Base-by-base conservation (phyloP, 2,888 invertebrate species). In the Megalurothrips usitatus region DNA sequence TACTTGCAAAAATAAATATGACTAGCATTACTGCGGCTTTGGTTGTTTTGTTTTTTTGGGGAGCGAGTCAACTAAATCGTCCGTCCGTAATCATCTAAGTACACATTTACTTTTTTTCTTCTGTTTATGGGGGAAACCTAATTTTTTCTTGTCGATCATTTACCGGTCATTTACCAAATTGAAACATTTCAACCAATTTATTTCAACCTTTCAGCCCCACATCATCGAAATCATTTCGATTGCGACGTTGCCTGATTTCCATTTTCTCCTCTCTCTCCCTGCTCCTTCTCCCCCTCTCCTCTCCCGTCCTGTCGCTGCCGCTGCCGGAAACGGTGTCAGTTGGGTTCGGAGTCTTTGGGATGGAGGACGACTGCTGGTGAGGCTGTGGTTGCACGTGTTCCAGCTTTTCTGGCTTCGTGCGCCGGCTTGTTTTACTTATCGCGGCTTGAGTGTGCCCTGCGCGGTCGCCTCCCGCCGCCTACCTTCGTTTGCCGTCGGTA, bases 241-340 rank as follows among this genome's bases (percentile, higher is more conserved):
- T 43, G 34, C 34, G 34, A 43, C 34, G 34, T 43, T 43, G 34
- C 6, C 34, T 43, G 34, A 43, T 17, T 58, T 58, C 58, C 58
- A 14, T 58, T 58, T 58, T 17, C 58, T 0, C 17, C 58, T 58
- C 17, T 9, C 58, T n/a, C 58, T 2, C n/a, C 58, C 58, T 58
- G 6, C 58, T 43, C 3, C 34, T 43, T 43, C 3, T 43, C 3
- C 6, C 6, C 34, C 34, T 43, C 58, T 23, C 11, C 68, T 23
- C 23, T 19, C 52, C 12, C 14, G 1, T 52, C 68, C n/a, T 3
- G 63, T 63, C 17, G 68, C 10, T 68, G 52, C 4, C 10, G 68
- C 68, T 68, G 23, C 68, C 68, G 68, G 68, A 68, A 68, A 68
- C 68, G 68, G 68, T 68, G 68, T 68, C 68, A 68, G 68, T 68